phyloP scores from a whole-genome alignment of 2,113 vertebrate genomes.

The Periophthalmus modestus region DNA sequence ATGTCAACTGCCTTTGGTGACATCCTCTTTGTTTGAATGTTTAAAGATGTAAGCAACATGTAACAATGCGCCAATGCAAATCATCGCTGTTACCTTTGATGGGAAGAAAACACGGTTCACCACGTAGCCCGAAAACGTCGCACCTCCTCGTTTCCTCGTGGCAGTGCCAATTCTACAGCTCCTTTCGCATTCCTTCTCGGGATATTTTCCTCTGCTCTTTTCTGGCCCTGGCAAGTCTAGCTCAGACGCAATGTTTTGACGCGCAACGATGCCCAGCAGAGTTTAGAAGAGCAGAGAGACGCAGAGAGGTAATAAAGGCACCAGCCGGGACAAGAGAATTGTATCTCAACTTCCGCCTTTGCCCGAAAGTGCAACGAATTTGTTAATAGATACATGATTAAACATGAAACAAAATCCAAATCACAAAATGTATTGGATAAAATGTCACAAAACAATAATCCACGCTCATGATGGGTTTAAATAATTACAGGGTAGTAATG shows the following conservation, averaged over 20 bases:
- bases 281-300: slow-evolving; percentile 55
- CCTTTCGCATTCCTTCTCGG: slow-evolving; percentile 51
- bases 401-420: background rate
- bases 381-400: too few relatives aligned
- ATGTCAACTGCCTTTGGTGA: background rate
- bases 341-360: slow-evolving; percentile 14
- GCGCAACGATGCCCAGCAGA: slow-evolving; percentile 62
- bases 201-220: slow-evolving; percentile 46
- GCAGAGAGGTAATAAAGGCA: slow-evolving; percentile 21
- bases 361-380: background rate
- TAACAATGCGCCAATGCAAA: slow-evolving; percentile 34
- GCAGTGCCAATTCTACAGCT: slow-evolving; percentile 56
- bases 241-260: slow-evolving; percentile 77
- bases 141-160: slow-evolving; percentile 53
- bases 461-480: background rate
- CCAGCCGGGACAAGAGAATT: slow-evolving; percentile 52
- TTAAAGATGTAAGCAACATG: slow-evolving; percentile 20
- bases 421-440: background rate
- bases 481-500: background rate
- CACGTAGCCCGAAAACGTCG: slow-evolving; percentile 56
- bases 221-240: slow-evolving; percentile 50
- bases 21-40: background rate
- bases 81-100: slow-evolving; percentile 72
- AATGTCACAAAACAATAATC: background rate
- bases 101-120: slow-evolving; percentile 64